A percentile compares a stretch with the other conserved stretches of the same genome.
Evolutionary conservation across 2,113 vertebrate genomes (phyloP).

Genomic region (Syngnathoides biaculeatus): DNA sequence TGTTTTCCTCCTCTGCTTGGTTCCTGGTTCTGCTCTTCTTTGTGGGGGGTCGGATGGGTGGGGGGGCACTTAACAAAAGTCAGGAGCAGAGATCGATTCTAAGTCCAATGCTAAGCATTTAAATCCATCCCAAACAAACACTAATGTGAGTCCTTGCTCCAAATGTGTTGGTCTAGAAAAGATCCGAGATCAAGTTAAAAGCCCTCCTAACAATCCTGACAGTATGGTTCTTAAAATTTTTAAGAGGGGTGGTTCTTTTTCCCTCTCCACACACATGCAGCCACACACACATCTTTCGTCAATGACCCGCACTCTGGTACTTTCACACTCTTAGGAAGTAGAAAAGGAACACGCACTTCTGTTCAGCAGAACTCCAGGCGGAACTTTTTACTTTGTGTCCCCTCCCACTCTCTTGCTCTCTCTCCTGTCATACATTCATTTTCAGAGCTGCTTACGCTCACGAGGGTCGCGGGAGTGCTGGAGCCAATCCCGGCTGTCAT

Average conservation of each 20-base stretch:
- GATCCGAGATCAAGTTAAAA: conserved; percentile 35
- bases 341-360: conserved; percentile 43
- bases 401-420: conserved; percentile 15
- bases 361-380: conserved; percentile 25
- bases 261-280: conserved; percentile 15
- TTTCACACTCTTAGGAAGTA: conserved; percentile 43
- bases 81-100: conserved; percentile 50
- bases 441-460: too few species aligned
- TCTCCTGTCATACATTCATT: neutral
- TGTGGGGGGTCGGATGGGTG: too few species aligned
- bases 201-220: conserved; percentile 55
- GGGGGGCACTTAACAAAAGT: conserved; percentile 28
- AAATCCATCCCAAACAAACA: conserved; percentile 55
- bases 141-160: conserved; percentile 46
- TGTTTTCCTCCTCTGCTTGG: conserved; percentile 26
- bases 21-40: conserved; percentile 32
- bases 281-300: conserved; percentile 46
- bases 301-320: conserved; percentile 48
- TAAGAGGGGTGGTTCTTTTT: conserved; percentile 26
- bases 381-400: conserved; percentile 39
- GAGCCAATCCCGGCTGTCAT: too few species aligned
- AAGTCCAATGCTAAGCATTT: conserved; percentile 37
- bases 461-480: too few species aligned
- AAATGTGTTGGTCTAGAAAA: conserved; percentile 42
- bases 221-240: conserved; percentile 59